Base-by-base conservation (phyloP, 2,888 invertebrate species). In the Tenthredo distinguenda region DNA sequence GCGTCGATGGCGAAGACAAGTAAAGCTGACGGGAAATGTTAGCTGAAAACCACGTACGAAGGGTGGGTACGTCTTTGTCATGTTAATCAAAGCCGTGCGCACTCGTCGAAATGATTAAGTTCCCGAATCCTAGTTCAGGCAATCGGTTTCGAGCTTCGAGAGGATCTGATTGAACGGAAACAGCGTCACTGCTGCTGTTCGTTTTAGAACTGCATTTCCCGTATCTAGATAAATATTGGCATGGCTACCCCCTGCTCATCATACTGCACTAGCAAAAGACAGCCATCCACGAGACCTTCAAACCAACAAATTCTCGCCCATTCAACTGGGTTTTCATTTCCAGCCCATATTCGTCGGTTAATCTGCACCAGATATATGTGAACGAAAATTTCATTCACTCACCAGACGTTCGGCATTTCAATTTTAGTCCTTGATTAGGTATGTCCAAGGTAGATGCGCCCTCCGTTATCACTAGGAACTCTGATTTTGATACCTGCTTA, bases 151-250 rank as follows among this genome's bases (percentile, higher is more conserved):
- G 40, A 81, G 79, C 37, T 62, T 81, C 40, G 79, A 81, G 62
- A 81, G 79, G 58, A 81, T 81, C 62, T 81, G 79, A 81, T 81
- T 81, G 40, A 81, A 81, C 62, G 79, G 62, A 62, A 81, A 62
- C 26, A 81, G 58, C 34, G 79, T 21, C 79, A 37, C 62, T 81
- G 18, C 40, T 58, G 21, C 6, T 62, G 58, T 40, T 81, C 79
- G 26, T 81, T 62, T 62, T 62, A 81, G 62, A 58, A 12, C 62
- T 40, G 62, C 62, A 81, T 81, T 62, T 62, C 40, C 62, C 21
- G 37, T 62, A 62, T 81, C 50, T 81, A 37, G 62, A 81, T 34
- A 34, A 55, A 77, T 77, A 31, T 31, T 31, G 34, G 34, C 55
- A 10, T 74, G 43, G n/a, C 43, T 43, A 31, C 77, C n/a, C 50